Evolutionary conservation across 2,888 invertebrate genomes (phyloP).

Genomic region (Amitus sp.): DNA sequence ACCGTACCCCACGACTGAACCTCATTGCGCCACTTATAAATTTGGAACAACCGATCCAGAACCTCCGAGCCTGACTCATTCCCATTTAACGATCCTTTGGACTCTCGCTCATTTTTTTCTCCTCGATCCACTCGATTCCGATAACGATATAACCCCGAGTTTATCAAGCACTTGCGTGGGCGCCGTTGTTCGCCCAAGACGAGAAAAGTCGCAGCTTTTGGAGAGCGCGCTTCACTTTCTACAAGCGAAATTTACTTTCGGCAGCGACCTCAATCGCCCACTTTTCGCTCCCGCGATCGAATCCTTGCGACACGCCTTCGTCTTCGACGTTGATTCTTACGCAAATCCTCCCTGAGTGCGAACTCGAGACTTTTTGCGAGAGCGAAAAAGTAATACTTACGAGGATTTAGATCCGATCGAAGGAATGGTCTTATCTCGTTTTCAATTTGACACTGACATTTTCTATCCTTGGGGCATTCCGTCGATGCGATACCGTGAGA

Average conservation of each 20-base stretch:
- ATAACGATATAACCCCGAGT: background rate
- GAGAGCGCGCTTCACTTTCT: constrained; percentile 43
- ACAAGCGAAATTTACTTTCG: constrained; percentile 44
- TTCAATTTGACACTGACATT: too few relatives aligned
- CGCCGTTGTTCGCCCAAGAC: background rate
- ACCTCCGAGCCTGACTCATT: constrained; percentile 13
- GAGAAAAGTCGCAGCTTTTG: background rate
- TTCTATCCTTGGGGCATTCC: too few relatives aligned
- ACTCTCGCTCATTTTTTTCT: background rate
- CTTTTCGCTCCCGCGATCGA: constrained; percentile 3
- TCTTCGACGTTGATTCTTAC: too few relatives aligned
- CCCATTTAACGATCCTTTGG: background rate
- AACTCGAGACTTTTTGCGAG: too few relatives aligned
- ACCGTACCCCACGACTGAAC: constrained; percentile 42
- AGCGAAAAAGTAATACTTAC: too few relatives aligned
- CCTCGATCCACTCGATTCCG: background rate
- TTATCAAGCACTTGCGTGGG: background rate
- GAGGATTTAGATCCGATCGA: too few relatives aligned
- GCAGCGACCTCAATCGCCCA: constrained; percentile 21
- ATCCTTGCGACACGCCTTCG: too few relatives aligned
- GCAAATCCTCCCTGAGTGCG: too few relatives aligned
- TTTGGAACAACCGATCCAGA: constrained; percentile 52
- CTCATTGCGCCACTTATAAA: constrained; percentile 50
- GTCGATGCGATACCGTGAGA: too few relatives aligned
- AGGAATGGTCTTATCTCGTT: too few relatives aligned